Conservation (phyloP, 2,888 invertebrate genomes). For the Machimus atricapillus region DNA sequence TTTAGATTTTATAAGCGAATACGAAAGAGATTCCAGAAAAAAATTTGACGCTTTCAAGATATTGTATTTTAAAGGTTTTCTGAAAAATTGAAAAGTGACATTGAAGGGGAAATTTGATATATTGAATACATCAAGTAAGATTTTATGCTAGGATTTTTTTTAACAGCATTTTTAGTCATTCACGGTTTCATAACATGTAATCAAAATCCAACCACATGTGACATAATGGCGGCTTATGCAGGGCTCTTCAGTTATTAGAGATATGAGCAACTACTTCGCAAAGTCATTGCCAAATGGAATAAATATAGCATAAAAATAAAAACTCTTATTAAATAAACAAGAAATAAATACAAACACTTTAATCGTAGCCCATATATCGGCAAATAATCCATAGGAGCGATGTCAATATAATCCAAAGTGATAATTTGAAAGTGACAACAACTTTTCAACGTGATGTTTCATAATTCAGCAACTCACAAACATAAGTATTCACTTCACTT, state of each 20-base stretch:
- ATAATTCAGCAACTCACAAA: neutral
- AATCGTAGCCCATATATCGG: slow-evolving; percentile 17
- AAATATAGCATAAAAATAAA: neutral
- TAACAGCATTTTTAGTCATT: neutral
- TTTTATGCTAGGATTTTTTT: neutral
- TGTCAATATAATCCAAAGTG: neutral
- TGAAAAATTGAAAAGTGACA: neutral
- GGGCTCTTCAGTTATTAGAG: neutral
- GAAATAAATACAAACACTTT: slow-evolving; percentile 23
- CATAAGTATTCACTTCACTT: neutral
- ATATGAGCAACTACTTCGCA: neutral
- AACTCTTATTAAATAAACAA: neutral
- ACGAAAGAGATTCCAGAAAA: neutral
- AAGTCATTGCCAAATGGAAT: neutral
- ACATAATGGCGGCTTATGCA: neutral
- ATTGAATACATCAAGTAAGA: neutral
- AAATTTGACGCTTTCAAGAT: neutral
- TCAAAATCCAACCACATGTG: neutral
- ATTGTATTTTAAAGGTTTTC: neutral
- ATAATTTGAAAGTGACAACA: neutral
- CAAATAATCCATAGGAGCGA: slow-evolving; percentile 15
- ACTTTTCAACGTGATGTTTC: neutral
- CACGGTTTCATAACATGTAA: neutral
- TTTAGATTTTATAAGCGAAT: neutral
- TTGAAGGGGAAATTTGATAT: neutral